Evolutionary conservation across 2,113 vertebrate genomes (phyloP).

Genomic region (Osmerus mordax): DNA sequence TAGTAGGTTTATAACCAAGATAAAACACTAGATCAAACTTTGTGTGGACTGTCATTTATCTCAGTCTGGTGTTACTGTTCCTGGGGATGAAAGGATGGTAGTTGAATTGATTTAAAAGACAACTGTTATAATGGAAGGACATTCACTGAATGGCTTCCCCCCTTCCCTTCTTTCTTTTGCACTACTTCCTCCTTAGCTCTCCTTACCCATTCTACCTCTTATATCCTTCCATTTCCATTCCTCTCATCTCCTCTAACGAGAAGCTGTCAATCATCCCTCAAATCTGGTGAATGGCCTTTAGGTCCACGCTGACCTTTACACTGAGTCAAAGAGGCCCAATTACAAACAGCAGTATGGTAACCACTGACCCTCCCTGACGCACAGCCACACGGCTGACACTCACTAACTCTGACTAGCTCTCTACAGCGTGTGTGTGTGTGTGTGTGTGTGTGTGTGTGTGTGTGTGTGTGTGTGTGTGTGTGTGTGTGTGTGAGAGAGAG

Average conservation of each 20-base stretch:
- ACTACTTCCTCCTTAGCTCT: not conserved
- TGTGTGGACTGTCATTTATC: no score
- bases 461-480: conserved; percentile 23
- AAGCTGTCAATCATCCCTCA: conserved; percentile 53
- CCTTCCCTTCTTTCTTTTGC: no score
- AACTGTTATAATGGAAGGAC: not conserved
- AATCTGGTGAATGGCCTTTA: conserved; percentile 57
- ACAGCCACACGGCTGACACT: conserved; percentile 36
- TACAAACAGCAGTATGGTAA: conserved; percentile 35
- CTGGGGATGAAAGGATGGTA: no score
- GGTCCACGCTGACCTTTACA: conserved; percentile 57
- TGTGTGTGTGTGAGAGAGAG: conserved; percentile 8
- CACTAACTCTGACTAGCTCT: conserved; percentile 14
- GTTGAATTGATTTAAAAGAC: not conserved
- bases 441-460: conserved; percentile 28
- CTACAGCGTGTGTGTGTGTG: not conserved
- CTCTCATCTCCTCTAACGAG: conserved; percentile 17
- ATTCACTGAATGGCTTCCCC: no score
- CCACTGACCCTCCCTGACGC: conserved; percentile 14
- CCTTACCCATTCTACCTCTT: not conserved
- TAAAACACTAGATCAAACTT: no score
- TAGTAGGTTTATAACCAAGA: no score
- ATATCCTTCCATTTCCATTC: not conserved
- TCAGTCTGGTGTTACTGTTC: no score
- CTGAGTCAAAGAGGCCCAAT: conserved; percentile 46